These are phyloP conservation scores for Eupsilia transversa DNA, from an alignment of 2,888 invertebrate species.

Conservation along the genomic window DNA sequence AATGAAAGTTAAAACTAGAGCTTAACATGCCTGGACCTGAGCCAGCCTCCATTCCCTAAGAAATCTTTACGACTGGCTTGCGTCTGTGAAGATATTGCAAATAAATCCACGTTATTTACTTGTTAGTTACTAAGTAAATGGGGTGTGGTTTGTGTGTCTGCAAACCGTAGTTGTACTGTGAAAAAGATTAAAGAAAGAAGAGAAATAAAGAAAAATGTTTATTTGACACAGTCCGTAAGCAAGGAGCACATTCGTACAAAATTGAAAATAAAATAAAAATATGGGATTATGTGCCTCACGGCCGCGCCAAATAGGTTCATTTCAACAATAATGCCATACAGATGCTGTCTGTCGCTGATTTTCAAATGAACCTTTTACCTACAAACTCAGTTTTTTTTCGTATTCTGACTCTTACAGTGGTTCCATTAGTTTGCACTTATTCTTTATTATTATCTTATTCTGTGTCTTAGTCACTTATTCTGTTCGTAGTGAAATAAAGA, in stretches of 20 bases:
- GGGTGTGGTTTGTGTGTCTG: background rate
- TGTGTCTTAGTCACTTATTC: too few species aligned
- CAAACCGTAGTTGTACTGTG: background rate
- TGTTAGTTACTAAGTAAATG: background rate
- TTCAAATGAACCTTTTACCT: background rate
- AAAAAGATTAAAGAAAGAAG: background rate
- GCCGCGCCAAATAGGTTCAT: background rate
- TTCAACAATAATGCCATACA: background rate
- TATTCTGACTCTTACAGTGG: background rate
- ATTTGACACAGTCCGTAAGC: background rate
- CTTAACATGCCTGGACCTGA: slow-evolving; percentile 35
- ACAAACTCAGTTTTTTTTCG: background rate
- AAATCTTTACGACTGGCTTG: slow-evolving; percentile 47
- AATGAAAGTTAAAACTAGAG: slow-evolving; percentile 40
- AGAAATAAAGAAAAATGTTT: background rate
- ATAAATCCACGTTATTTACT: slow-evolving; percentile 25
- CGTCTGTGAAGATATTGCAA: slow-evolving; percentile 21
- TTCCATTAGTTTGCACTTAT: background rate
- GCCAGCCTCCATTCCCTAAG: slow-evolving; percentile 27
- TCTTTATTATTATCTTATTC: too few species aligned
- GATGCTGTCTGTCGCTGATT: background rate
- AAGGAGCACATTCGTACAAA: background rate
- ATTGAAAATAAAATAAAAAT: background rate
- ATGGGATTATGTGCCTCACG: background rate
- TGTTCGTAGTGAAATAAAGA: background rate